Evolutionary conservation across 2,113 vertebrate genomes (phyloP).

Genomic region (Grallaria varia): DNA sequence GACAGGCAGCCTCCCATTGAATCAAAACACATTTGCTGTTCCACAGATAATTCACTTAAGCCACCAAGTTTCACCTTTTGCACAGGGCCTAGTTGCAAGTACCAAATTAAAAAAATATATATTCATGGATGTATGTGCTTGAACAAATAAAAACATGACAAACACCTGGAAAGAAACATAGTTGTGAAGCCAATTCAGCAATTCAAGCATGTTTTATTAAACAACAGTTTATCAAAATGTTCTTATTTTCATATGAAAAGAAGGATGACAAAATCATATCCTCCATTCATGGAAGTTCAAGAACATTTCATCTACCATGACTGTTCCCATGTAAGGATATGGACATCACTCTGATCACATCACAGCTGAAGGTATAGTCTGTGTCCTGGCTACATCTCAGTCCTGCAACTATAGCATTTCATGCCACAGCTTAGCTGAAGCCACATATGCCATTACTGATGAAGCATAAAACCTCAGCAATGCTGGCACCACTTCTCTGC

Average conservation of each 20-base stretch:
- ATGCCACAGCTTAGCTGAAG: background rate
- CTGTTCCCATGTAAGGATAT: background rate
- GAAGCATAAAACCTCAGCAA: background rate
- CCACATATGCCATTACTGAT: background rate
- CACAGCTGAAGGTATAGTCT: background rate
- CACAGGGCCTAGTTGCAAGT: background rate
- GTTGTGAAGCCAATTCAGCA: background rate
- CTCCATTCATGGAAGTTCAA: background rate
- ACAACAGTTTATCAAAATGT: background rate
- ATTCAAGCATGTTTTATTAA: background rate
- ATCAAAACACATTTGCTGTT: background rate
- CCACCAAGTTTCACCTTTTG: background rate
- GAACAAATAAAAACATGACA: background rate
- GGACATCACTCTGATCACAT: background rate
- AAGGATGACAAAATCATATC: background rate
- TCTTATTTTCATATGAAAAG: background rate
- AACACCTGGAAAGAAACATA: background rate
- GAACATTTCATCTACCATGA: background rate
- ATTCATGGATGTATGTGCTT: background rate
- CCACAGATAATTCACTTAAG: background rate
- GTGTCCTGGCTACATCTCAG: background rate
- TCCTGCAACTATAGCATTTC: background rate
- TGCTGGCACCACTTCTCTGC: background rate
- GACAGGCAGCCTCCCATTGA: background rate
- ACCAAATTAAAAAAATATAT: background rate